A percentile compares a stretch with the other conserved stretches of the same genome.
Evolutionary conservation across 2,797 vertebrate species (phyloP).

Genomic region (Anolis apletophallus): DNA sequence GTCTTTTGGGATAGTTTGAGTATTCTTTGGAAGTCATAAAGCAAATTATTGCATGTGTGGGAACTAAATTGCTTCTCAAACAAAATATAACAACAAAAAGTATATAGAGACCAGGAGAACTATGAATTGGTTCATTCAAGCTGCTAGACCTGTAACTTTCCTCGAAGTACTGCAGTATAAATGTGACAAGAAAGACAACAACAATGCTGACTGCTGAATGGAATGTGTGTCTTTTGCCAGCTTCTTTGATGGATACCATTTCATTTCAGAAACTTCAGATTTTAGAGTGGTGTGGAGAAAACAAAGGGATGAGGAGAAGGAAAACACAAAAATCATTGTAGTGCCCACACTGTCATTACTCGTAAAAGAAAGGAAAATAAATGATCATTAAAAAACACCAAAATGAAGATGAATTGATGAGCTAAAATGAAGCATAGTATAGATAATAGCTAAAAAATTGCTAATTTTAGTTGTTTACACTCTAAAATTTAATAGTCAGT

Average conservation of each 20-base stretch:
- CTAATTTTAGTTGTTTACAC: background rate
- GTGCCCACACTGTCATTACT: background rate
- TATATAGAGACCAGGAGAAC: background rate
- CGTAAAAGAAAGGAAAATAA: background rate
- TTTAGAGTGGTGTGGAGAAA: background rate
- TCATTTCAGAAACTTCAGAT: conserved; percentile 7
- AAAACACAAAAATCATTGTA: background rate
- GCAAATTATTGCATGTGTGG: background rate
- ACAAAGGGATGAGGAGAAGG: background rate
- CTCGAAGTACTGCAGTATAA: background rate
- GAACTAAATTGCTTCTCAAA: conserved; percentile 15
- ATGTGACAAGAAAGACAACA: background rate
- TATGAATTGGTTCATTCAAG: background rate
- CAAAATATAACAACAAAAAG: background rate
- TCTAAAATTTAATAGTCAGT: background rate
- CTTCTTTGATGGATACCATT: background rate
- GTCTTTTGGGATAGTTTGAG: conserved; percentile 28
- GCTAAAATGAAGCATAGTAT: background rate
- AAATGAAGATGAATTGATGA: background rate
- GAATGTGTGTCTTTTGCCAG: conserved; percentile 1
- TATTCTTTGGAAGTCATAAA: conserved; percentile 10
- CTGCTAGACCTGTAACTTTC: conserved; percentile 23
- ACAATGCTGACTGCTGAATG: background rate
- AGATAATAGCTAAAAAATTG: background rate
- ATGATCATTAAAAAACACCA: background rate